Base-by-base conservation (phyloP, 2,888 invertebrate species). In the Drosophila glabriapex region DNA sequence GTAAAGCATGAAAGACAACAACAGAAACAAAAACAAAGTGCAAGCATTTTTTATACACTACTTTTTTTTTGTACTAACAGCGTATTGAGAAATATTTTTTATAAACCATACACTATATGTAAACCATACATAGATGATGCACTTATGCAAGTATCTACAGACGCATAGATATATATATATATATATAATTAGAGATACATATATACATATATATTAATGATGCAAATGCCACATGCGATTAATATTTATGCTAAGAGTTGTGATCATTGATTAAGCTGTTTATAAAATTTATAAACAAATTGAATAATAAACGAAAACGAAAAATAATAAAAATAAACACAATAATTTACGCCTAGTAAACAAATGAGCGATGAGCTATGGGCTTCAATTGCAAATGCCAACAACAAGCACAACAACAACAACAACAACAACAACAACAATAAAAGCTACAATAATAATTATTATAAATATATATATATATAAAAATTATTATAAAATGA, bases 191-290 rank as follows among this genome's bases (percentile, higher is more conserved):
- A 68, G 62, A 67, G 28, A 64, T 68, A 82, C 55, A 75, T 60
- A 73, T 82, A 78, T 68, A 56, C 19, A 56, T 67, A 55, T 58
- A 55, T 62, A 50, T 66, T 56, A 80, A 74, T 76, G 72, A 83
- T 69, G 78, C 60, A 73, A 82, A 83, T 85, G 86, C 89, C 89
- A 83, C 84, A 86, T 81, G 86, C 84, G 84, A 85, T 89, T 81
- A 83, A 85, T 86, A 89, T 89, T 90, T 90, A 90, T 90, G 81
- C 87, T 93, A 93, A 93, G 93, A 93, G 93, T 93, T 93, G 93
- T 93, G 93, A 93, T 93, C 93, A 93, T 93, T 93, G 91, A 92
- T 91, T 93, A 92, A 93, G 93, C 89, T 91, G 90, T 92, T 89
- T 85, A 80, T 80, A 82, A 79, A 69, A 70, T 67, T 70, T 68